Conservation (phyloP, 2,888 invertebrate genomes). For the Horisme vitalbata region DNA sequence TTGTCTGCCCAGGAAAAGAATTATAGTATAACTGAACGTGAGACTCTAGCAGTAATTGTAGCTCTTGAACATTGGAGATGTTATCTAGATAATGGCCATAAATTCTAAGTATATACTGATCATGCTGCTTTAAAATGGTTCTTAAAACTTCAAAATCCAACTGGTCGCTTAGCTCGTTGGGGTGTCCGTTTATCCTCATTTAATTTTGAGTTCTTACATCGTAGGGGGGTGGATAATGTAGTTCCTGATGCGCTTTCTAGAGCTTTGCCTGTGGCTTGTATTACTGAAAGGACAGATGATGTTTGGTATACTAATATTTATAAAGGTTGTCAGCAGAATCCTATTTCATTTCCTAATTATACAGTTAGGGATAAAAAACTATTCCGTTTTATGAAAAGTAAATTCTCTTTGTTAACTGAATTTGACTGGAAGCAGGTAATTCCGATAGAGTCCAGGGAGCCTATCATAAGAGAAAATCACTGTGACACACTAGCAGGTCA, state of each 20-base stretch:
- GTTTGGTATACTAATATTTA: constrained; percentile 29
- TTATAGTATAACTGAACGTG: constrained; percentile 39
- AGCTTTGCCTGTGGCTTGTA: neutral
- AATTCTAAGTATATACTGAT: constrained; percentile 34
- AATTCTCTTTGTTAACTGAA: neutral
- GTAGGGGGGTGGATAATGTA: constrained; percentile 25
- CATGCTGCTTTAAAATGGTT: constrained; percentile 33
- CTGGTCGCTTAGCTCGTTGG: constrained; percentile 39
- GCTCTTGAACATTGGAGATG: constrained; percentile 41
- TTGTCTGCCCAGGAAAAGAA: constrained; percentile 23
- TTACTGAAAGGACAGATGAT: neutral
- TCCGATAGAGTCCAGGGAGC: neutral
- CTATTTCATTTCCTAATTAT: constrained; percentile 24
- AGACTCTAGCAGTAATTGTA: constrained; percentile 35
- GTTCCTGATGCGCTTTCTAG: constrained; percentile 33
- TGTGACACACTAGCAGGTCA: neutral
- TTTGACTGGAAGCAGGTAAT: neutral
- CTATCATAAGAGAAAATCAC: neutral
- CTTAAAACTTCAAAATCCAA: constrained; percentile 30
- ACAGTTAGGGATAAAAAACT: constrained; percentile 1
- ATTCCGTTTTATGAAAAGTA: neutral
- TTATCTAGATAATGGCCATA: constrained; percentile 34
- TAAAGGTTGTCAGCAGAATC: constrained; percentile 20
- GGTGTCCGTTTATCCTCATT: constrained; percentile 26
- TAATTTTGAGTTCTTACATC: constrained; percentile 36